Conservation (phyloP, 2,888 invertebrate genomes). For the Leptopilina myrica region DNA sequence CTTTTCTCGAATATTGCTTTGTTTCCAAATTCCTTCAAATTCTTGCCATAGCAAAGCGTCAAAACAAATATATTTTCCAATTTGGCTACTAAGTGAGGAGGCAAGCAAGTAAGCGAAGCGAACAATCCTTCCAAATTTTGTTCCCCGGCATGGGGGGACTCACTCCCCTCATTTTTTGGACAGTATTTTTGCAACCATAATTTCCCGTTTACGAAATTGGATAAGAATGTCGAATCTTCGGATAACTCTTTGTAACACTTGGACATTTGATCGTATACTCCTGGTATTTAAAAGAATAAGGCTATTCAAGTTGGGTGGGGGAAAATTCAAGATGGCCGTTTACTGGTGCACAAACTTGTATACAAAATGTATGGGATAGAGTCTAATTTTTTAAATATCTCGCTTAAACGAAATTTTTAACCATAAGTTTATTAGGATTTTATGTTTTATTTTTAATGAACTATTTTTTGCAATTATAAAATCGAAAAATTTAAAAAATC, state of each 20-base stretch:
- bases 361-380: no score
- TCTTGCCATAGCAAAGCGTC: conserved; percentile 30
- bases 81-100: conserved; percentile 39
- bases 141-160: conserved; percentile 41
- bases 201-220: conserved; percentile 40
- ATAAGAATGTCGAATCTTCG: conserved; percentile 2
- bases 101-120: conserved; percentile 23
- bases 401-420: no score
- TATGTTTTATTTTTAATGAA: no score
- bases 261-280: conserved; percentile 8
- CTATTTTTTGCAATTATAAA: no score
- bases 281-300: conserved; percentile 7
- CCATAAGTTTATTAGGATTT: no score
- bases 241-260: conserved; percentile 2
- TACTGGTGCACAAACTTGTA: no score
- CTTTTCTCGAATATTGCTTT: conserved; percentile 24
- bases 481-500: no score
- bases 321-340: no score
- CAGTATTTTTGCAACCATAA: conserved; percentile 40
- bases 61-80: conserved; percentile 42
- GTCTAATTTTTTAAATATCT: no score
- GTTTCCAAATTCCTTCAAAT: conserved; percentile 44
- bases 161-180: not conserved
- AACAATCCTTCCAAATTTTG: conserved; percentile 41
- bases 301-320: no score